phyloP scores from a whole-genome alignment of 2,113 vertebrate genomes.

The Pseudopodoces humilis region DNA sequence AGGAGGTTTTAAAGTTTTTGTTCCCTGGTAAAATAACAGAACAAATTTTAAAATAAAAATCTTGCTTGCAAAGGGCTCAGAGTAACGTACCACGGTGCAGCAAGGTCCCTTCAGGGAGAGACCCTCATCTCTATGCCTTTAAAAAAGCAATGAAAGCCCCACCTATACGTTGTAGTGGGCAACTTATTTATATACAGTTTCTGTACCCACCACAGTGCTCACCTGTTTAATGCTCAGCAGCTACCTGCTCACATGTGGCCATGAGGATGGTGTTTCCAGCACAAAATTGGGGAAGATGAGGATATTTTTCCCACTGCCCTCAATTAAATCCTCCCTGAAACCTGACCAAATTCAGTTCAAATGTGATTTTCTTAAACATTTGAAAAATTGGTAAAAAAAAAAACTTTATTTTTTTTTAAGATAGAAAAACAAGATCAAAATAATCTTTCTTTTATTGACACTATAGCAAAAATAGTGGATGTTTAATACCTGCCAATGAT shows the following conservation, averaged over 20 bases:
- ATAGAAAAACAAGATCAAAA: neutral
- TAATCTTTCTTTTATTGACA: neutral
- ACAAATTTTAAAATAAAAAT: neutral
- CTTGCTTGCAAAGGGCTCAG: neutral
- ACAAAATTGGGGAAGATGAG: neutral
- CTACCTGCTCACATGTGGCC: fast-evolving
- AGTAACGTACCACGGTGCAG: neutral
- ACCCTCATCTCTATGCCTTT: neutral
- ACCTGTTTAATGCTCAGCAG: neutral
- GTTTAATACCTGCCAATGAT: neutral
- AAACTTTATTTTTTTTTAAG: neutral
- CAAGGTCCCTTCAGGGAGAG: neutral
- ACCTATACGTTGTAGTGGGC: neutral
- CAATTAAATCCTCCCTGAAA: neutral
- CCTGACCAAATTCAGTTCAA: neutral
- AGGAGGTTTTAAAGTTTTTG: neutral
- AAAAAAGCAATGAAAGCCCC: neutral
- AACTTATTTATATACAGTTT: neutral
- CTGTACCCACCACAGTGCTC: neutral
- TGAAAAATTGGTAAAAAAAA: neutral
- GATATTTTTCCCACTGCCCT: neutral
- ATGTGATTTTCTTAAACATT: neutral
- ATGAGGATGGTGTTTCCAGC: neutral
- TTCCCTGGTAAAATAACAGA: neutral
- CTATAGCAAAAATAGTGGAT: neutral